Evolutionary conservation across 2,797 vertebrate genomes (phyloP).

Genomic region (Aldrovandia affinis): DNA sequence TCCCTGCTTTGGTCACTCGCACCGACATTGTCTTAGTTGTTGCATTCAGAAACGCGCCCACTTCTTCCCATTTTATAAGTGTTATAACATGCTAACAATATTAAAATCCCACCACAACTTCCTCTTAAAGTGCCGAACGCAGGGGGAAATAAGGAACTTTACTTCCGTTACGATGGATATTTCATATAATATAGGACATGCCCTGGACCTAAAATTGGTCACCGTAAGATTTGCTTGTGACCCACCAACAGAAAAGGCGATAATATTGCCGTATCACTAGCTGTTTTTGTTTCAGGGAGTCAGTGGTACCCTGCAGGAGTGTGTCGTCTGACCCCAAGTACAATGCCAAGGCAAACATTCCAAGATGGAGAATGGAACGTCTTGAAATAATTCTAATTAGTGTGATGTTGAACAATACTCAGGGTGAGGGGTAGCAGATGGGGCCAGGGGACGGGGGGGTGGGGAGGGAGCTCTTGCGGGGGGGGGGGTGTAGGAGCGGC

Average conservation of each 20-base stretch:
- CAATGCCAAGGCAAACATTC: constrained; percentile 18
- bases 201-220: not conserved
- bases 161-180: too few species aligned
- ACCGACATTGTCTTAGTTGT: too few species aligned
- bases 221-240: not conserved
- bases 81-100: too few species aligned
- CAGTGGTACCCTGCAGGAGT: not conserved
- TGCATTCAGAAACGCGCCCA: too few species aligned
- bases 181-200: not conserved
- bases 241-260: not conserved
- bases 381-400: constrained; percentile 34
- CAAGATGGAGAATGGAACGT: constrained; percentile 9
- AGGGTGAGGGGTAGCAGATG: constrained; percentile 33
- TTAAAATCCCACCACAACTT: too few species aligned
- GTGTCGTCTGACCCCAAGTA: not conserved
- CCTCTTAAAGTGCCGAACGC: too few species aligned
- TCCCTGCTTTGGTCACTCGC: too few species aligned
- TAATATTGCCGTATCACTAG: not conserved
- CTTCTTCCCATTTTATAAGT: too few species aligned
- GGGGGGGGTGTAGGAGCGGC: not conserved
- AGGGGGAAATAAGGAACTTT: too few species aligned
- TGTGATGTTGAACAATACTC: constrained; percentile 6
- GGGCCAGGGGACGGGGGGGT: not conserved
- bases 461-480: not conserved
- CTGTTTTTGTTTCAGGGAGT: not conserved